A percentile compares a stretch with the other conserved stretches of the same genome.
Evolutionary conservation across 2,888 invertebrate genomes (phyloP).

Genomic region (Pachycephus smyrnensis): DNA sequence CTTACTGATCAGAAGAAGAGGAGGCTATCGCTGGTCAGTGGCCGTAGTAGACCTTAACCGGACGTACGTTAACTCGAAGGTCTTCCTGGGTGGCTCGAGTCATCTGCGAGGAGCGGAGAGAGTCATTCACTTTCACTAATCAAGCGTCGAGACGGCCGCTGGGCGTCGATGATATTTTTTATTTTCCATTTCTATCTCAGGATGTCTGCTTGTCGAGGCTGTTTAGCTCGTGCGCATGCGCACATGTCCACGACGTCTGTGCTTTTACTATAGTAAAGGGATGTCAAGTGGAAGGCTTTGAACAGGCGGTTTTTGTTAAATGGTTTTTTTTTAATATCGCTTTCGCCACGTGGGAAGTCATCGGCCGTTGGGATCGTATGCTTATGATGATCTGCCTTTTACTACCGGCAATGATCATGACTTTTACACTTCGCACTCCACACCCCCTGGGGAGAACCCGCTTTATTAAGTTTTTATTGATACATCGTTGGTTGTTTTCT

Average conservation of each 20-base stretch:
- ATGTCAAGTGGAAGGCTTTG: background rate
- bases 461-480: background rate
- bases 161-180: background rate
- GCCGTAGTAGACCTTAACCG: conserved; percentile 3
- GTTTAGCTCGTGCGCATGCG: background rate
- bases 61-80: conserved; percentile 4
- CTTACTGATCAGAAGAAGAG: background rate
- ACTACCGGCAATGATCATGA: background rate
- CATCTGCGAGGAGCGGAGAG: conserved; percentile 7
- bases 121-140: conserved; percentile 31
- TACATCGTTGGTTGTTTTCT: background rate
- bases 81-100: conserved; percentile 5
- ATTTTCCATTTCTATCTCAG: background rate
- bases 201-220: background rate
- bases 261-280: background rate
- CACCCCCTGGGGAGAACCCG: background rate
- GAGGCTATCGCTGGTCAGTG: background rate
- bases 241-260: background rate
- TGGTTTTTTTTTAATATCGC: background rate
- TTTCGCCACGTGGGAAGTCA: background rate
- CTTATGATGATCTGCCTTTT: background rate
- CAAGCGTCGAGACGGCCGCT: conserved; percentile 8
- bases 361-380: background rate
- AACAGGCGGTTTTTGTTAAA: background rate
- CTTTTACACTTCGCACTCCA: background rate